Percentiles rank a stretch among this genome's conserved stretches.
These are phyloP conservation scores for Thripadectes ignobilis DNA, from an alignment of 2,797 vertebrate species.

Conservation along the genomic window DNA sequence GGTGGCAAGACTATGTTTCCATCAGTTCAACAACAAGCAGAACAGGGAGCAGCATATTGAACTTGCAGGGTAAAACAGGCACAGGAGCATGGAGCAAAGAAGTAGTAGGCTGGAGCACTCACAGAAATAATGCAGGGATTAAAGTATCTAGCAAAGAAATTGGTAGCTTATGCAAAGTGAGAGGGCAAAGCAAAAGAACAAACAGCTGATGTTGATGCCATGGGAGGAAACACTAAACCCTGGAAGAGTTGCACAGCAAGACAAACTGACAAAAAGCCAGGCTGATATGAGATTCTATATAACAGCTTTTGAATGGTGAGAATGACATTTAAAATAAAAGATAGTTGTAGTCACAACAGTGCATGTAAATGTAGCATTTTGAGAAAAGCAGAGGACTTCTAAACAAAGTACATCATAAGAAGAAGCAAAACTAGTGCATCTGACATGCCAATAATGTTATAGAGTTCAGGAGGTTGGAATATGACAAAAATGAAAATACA, in stretches of 20 bases:
- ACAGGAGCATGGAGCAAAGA: neutral
- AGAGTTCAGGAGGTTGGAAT: neutral
- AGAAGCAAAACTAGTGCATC: neutral
- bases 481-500: neutral
- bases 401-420: neutral
- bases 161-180: neutral
- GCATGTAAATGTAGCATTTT: neutral
- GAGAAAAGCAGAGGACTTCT: neutral
- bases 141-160: neutral
- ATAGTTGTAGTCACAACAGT: neutral
- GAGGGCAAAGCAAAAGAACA: neutral
- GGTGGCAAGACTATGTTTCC: neutral
- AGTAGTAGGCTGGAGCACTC: neutral
- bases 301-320: neutral
- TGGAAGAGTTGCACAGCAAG: neutral
- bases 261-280: neutral
- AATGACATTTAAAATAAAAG: neutral
- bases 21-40: neutral
- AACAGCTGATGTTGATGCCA: neutral
- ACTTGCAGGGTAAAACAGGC: neutral
- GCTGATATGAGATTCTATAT: neutral
- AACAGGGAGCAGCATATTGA: neutral
- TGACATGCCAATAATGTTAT: neutral
- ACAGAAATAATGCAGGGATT: neutral
- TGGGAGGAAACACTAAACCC: neutral